Base-by-base conservation (phyloP, 2,888 invertebrate species). In the Drosophila anomalata region DNA sequence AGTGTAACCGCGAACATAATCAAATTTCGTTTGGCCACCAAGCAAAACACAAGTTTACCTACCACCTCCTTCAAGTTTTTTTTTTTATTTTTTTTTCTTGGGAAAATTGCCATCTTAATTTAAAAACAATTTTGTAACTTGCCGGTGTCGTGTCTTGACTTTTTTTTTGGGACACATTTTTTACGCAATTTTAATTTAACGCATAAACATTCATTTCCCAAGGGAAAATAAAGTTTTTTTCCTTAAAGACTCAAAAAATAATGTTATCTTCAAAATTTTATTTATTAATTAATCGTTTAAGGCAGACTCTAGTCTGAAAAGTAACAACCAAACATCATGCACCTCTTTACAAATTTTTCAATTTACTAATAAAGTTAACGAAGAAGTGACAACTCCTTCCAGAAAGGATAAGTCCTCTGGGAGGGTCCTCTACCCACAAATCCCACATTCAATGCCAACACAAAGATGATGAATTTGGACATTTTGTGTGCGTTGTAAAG, bases 381-480 rank as follows among this genome's bases (percentile, higher is more conserved):
- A 5, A 6, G 26, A 8, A 29, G 8, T 36, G 9, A 24, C 39
- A 33, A 22, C 33, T 46, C 12, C 7, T 11, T 42, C 11, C 50
- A 11, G 20, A 17, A 51, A 46, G 52, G 33, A 41, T 36, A 69
- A 69, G 11, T 61, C 72, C 53, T 42, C 42, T 33, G n/a, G 62
- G 26, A 50, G 50, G 54, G 73, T 47, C 47, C 24, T 17, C 33
- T 9, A 14, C 20, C 29, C 44, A 44, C 44, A 44, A 6, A 22
- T 36, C 62, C 65, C 36, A 51, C 39, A 70, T 54, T 55, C 55
- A 65, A 54, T 58, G 58, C 60, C 50, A 50, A 61, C 61, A 41
- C 61, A 70, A 42, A 48, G 61, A 70, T 90, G 88, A 89, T 90
- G 89, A 85, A 80, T 87, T 85, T 78, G 79, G 88, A 89, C 90